Conservation (phyloP, 2,888 invertebrate species). For the Amblyjoppa fuscipennis region DNA sequence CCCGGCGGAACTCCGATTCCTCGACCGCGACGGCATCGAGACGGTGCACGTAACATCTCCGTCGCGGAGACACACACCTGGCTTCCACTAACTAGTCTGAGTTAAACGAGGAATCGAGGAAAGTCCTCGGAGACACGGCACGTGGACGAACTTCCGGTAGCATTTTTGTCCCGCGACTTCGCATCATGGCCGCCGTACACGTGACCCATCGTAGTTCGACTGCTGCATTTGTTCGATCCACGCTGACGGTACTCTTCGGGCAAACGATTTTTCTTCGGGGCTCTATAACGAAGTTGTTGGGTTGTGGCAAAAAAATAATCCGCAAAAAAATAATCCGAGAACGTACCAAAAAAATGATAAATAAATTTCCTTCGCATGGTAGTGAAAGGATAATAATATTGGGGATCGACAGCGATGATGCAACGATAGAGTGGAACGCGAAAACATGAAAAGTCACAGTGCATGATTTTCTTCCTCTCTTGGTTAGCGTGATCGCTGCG, state of each 20-base stretch:
- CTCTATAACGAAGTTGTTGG: constrained; percentile 1
- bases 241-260: neutral
- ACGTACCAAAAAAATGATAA: too few relatives aligned
- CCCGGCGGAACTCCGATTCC: constrained; percentile 18
- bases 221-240: neutral
- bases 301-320: too few relatives aligned
- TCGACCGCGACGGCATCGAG: constrained; percentile 21
- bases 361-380: neutral
- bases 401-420: neutral
- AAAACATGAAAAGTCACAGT: neutral
- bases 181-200: constrained; percentile 28
- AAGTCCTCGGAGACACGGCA: constrained; percentile 34
- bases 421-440: neutral
- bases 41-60: constrained; percentile 40
- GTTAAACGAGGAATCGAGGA: constrained; percentile 63
- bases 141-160: constrained; percentile 29
- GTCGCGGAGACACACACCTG: constrained; percentile 51
- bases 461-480: neutral
- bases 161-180: constrained; percentile 37
- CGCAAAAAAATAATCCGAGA: too few relatives aligned
- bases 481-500: neutral
- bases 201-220: constrained; percentile 46
- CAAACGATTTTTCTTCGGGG: neutral
- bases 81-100: constrained; percentile 61
- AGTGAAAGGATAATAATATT: constrained; percentile 1